phyloP scores from a whole-genome alignment of 2,797 vertebrate genomes.

The Crocodylus rhombifer region DNA sequence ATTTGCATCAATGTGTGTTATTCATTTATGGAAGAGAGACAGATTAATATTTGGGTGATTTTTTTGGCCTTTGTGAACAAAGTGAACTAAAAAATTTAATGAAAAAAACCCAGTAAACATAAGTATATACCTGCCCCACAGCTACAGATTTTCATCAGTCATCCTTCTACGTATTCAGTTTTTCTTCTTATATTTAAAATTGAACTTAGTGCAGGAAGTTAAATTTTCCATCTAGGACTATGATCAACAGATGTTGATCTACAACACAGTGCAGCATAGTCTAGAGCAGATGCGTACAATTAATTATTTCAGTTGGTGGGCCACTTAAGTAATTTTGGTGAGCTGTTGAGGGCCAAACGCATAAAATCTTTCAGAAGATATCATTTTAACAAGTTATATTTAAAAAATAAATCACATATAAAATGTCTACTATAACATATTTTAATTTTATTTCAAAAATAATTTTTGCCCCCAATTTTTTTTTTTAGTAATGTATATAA shows the following conservation, averaged over 20 bases:
- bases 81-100: background rate
- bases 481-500: too few relatives aligned
- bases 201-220: background rate
- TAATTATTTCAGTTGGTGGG: too few relatives aligned
- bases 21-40: background rate
- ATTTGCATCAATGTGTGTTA: background rate
- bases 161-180: background rate
- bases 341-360: too few relatives aligned
- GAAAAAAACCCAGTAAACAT: background rate
- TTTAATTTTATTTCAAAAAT: too few relatives aligned
- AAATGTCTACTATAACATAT: too few relatives aligned
- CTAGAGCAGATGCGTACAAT: background rate
- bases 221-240: constrained; percentile 25
- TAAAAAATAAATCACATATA: too few relatives aligned
- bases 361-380: too few relatives aligned
- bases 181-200: background rate
- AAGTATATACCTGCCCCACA: constrained; percentile 3
- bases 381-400: too few relatives aligned
- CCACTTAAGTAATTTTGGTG: too few relatives aligned
- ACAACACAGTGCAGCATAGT: background rate
- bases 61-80: background rate
- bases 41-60: constrained; percentile 15
- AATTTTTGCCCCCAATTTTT: too few relatives aligned
- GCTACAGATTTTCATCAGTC: background rate
- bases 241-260: constrained; percentile 28